These are phyloP conservation scores for Pelusios castaneus DNA, from an alignment of 2,113 vertebrate species.

Conservation along the genomic window DNA sequence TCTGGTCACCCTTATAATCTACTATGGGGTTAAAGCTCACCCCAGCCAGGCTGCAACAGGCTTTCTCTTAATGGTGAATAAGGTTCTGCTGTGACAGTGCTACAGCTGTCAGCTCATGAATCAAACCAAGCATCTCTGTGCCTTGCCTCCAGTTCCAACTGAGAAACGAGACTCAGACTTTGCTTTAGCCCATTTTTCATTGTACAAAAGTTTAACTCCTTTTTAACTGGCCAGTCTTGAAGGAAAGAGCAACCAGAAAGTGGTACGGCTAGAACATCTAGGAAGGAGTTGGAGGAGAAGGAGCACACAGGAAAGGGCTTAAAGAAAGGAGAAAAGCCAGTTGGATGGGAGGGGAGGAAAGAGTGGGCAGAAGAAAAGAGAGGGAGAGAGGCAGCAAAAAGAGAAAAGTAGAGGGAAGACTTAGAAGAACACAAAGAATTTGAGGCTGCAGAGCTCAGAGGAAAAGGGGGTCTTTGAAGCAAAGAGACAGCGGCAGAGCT, in stretches of 20 bases:
- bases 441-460: background rate
- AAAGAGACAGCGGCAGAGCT: background rate
- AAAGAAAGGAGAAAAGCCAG: background rate
- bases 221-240: background rate
- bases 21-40: background rate
- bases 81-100: background rate
- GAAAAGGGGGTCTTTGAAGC: background rate
- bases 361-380: background rate
- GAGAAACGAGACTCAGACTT: background rate
- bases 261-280: background rate
- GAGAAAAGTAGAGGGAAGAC: background rate
- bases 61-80: background rate
- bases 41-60: background rate
- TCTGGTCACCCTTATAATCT: background rate
- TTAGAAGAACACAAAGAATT: background rate
- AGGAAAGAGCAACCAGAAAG: background rate
- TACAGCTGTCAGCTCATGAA: background rate
- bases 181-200: background rate
- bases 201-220: background rate
- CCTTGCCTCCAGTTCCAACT: background rate
- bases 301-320: background rate
- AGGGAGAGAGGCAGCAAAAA: background rate
- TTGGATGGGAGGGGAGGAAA: background rate
- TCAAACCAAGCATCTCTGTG: background rate
- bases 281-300: background rate